phyloP scores from a whole-genome alignment of 2,113 vertebrate genomes.

The Melanerpes aurifrons region DNA sequence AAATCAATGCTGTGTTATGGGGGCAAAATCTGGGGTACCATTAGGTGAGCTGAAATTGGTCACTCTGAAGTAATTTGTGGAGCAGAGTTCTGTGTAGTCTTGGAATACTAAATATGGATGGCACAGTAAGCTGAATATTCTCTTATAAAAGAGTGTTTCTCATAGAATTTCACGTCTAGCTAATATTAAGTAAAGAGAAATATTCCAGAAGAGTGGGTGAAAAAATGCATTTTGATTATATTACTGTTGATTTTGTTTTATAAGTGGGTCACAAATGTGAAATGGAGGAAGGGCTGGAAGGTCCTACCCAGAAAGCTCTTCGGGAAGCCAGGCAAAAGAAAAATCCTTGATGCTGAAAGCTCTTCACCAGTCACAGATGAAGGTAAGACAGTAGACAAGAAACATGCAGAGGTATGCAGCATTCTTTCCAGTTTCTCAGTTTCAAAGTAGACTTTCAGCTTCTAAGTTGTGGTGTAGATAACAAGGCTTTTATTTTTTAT shows the following conservation, averaged over 20 bases:
- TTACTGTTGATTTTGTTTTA: constrained; percentile 28
- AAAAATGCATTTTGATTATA: not conserved
- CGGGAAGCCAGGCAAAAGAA: constrained; percentile 62
- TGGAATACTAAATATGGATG: not conserved
- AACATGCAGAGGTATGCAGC: constrained; percentile 61
- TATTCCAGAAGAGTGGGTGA: not conserved
- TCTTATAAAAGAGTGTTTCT: not conserved
- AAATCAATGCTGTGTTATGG: not conserved
- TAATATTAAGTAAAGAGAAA: not conserved
- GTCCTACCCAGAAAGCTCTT: constrained; percentile 64
- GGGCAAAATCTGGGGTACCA: not conserved
- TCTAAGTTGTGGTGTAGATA: not conserved
- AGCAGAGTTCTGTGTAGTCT: not conserved
- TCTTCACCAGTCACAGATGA: not conserved
- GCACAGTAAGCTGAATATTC: not conserved
- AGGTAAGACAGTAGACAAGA: constrained; percentile 29
- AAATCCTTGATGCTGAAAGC: not conserved
- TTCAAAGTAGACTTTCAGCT: not conserved
- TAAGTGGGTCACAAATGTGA: not conserved
- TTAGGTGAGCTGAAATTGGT: not conserved
- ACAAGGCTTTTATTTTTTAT: not conserved
- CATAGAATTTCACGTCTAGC: not conserved
- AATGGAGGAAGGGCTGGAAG: constrained; percentile 33
- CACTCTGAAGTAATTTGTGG: not conserved
- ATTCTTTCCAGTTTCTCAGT: not conserved